Percentiles rank a stretch among this genome's conserved stretches.
Conservation (phyloP, 2,113 vertebrate genomes). For the Erpornis zantholeuca region DNA sequence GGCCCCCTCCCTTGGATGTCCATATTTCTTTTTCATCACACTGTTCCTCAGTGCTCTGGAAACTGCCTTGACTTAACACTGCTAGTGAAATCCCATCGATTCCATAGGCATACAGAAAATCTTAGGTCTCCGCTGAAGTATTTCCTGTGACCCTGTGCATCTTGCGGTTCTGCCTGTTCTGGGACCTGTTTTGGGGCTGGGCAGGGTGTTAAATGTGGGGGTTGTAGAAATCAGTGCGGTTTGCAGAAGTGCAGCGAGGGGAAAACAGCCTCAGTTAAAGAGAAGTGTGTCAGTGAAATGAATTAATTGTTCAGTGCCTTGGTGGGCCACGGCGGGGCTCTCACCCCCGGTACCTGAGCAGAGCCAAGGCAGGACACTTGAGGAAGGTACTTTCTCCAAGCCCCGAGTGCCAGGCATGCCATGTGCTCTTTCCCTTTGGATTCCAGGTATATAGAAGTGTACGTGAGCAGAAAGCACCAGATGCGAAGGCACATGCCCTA, state of each 20-base stretch:
- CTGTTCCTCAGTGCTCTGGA: neutral
- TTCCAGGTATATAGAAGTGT: conserved; percentile 90
- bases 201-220: too few species aligned
- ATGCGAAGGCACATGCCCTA: conserved; percentile 56
- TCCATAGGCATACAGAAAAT: fast-evolving
- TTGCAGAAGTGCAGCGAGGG: fast-evolving
- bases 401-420: fast-evolving
- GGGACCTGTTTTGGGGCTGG: neutral
- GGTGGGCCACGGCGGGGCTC: fast-evolving
- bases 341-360: too few species aligned
- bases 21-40: fast-evolving
- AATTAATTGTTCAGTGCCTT: fast-evolving
- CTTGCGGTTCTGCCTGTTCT: neutral
- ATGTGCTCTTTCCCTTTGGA: neutral
- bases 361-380: fast-evolving
- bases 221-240: neutral
- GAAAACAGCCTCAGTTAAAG: neutral
- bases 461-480: conserved; percentile 79
- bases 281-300: neutral
- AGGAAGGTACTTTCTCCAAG: too few species aligned
- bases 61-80: fast-evolving
- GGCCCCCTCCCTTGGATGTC: neutral
- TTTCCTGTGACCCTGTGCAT: neutral
- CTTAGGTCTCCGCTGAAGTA: fast-evolving
- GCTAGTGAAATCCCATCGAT: neutral